Base-by-base conservation (phyloP, 2,888 invertebrate genomes). In the Rotaria sp. region DNA sequence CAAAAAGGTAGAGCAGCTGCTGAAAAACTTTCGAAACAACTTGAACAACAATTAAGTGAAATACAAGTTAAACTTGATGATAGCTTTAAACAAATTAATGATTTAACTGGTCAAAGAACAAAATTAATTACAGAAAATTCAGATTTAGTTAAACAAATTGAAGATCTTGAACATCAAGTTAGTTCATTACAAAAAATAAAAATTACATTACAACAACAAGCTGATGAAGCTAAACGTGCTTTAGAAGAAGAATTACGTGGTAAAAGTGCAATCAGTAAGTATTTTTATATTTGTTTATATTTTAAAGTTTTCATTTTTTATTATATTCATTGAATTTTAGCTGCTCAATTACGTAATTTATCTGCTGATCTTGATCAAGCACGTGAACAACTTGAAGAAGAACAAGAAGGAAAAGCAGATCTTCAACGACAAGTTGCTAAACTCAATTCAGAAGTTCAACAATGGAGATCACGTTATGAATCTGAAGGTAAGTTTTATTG, bases 391-490 rank as follows among this genome's bases (percentile, higher is more conserved):
- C 95, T 98, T 89, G 99, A 99, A 92, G 99, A 99, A 92, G 99
- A 99, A 93, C 96, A 96, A 89, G 97, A 98, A 92, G 96, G 95
- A 92, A 98, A 97, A 93, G 96, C 96, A 92, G 99, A 99, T 92
- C 94, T 98, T 90, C 97, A 97, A 93, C 94, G 99, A 91, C 98
- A 98, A 93, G 94, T 99, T 91, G 96, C 96, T 94, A 98, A 99
- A 93, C 96, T 97, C 90, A 97, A 98, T 92, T 95, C 95, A 90
- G 99, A 99, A 92, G 94, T 96, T 89, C 97, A 97, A 93, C 93
- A 96, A 89, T 98, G 98, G 97, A 94, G 97, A 90, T 95, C 96
- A 92, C 97, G 97, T 93, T 98, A 97, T 94, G 99, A 99, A 92
- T 95, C 96, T 90, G 99, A 91, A 87, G 91, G 91, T 45, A 45